Conservation (phyloP, 1,140 invertebrate species). For the Philopotamus ludificatus region DNA sequence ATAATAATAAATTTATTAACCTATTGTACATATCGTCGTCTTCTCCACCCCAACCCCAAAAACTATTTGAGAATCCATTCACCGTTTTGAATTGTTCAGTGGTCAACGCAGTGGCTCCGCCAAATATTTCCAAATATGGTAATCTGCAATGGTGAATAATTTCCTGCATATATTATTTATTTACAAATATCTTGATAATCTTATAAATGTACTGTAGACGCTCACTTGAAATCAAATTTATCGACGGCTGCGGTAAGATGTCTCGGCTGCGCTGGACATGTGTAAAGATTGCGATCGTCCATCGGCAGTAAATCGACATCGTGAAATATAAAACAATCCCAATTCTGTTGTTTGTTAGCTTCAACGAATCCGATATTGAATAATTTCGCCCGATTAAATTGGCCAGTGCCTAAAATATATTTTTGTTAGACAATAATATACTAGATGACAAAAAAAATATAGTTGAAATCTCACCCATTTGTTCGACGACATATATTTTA, state of each 20-base stretch:
- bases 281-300: slow-evolving; percentile 89
- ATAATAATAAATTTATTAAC: no score
- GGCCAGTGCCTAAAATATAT: slow-evolving; percentile 55
- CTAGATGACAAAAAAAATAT: slow-evolving; percentile 19
- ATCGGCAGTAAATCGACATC: slow-evolving; percentile 93
- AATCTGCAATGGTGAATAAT: slow-evolving; percentile 72
- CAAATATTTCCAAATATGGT: slow-evolving; percentile 86
- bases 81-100: slow-evolving; percentile 76
- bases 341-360: slow-evolving; percentile 72
- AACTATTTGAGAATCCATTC: slow-evolving; percentile 90
- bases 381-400: slow-evolving; percentile 89
- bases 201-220: neutral
- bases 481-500: slow-evolving; percentile 92
- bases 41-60: slow-evolving; percentile 92
- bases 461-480: slow-evolving; percentile 63
- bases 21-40: slow-evolving; percentile 91
- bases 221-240: slow-evolving; percentile 60
- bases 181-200: neutral
- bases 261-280: slow-evolving; percentile 83
- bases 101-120: slow-evolving; percentile 83
- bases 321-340: slow-evolving; percentile 93
- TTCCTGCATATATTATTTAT: neutral
- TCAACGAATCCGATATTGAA: slow-evolving; percentile 96
- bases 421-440: neutral
- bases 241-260: slow-evolving; percentile 95